phyloP scores from a whole-genome alignment of 2,797 vertebrate genomes.

The Crocidura indochinensis region DNA sequence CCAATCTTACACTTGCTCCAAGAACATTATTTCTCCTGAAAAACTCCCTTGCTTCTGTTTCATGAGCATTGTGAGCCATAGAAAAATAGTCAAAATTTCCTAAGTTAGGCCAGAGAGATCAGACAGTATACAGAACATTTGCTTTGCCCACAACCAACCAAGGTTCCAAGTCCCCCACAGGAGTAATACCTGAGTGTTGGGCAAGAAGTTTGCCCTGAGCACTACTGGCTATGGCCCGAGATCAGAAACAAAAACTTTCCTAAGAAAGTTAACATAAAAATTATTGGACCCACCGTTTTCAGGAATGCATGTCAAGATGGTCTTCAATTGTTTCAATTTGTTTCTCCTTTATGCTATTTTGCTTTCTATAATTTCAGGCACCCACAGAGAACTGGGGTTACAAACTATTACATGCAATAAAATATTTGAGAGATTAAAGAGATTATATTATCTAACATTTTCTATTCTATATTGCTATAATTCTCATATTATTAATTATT shows the following conservation, averaged over 20 bases:
- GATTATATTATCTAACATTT: background rate
- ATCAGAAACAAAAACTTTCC: background rate
- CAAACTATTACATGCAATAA: background rate
- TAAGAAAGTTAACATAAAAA: background rate
- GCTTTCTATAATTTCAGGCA: background rate
- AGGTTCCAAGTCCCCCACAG: no score
- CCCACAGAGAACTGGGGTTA: background rate
- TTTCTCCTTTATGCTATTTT: background rate
- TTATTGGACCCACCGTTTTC: background rate
- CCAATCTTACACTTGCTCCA: background rate
- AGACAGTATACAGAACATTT: no score
- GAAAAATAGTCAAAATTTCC: background rate
- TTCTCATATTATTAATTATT: background rate
- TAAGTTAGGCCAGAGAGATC: no score
- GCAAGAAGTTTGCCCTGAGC: no score
- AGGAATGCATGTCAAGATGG: background rate
- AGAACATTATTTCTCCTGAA: background rate
- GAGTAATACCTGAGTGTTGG: no score
- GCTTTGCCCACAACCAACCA: no score
- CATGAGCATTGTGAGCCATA: background rate
- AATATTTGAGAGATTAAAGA: background rate
- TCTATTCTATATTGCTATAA: background rate
- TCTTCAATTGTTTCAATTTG: background rate
- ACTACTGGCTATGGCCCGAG: no score
- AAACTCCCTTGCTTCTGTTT: constrained; percentile 11